Conservation (phyloP, 2,888 invertebrate genomes). For the Timema cristinae region DNA sequence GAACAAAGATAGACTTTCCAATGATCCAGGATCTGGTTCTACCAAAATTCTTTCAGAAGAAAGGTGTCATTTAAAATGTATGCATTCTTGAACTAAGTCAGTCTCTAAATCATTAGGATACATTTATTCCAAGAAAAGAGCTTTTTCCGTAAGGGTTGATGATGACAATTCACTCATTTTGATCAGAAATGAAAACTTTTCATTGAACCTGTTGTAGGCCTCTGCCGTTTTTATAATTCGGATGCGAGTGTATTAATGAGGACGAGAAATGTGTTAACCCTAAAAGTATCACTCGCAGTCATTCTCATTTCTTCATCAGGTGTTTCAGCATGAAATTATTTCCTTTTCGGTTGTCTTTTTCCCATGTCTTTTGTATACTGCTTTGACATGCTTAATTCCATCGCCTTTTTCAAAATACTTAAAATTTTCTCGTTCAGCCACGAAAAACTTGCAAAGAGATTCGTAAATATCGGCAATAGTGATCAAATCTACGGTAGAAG, state of each 20-base stretch:
- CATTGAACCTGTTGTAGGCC: no score
- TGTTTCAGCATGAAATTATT: background rate
- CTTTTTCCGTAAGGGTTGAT: background rate
- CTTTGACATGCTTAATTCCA: background rate
- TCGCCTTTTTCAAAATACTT: no score
- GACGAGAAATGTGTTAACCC: no score
- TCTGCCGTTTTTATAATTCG: background rate
- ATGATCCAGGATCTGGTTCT: no score
- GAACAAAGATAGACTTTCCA: background rate
- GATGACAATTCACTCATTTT: background rate
- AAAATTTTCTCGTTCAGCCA: conserved; percentile 5
- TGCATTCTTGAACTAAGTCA: background rate
- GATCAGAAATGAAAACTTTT: background rate
- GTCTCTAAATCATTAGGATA: no score
- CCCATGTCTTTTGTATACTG: conserved; percentile 1
- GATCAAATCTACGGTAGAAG: background rate
- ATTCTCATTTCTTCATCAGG: conserved; percentile 1
- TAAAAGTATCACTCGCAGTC: conserved; percentile 1
- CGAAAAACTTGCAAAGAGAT: background rate
- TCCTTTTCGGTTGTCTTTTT: conserved; percentile 1
- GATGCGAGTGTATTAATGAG: background rate
- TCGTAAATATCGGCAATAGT: background rate
- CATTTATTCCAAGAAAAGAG: no score
- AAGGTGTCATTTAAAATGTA: background rate
- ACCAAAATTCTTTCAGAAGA: conserved; percentile 3